phyloP scores from a whole-genome alignment of 2,888 invertebrate species.

The Synanthedon andrenaeformis region DNA sequence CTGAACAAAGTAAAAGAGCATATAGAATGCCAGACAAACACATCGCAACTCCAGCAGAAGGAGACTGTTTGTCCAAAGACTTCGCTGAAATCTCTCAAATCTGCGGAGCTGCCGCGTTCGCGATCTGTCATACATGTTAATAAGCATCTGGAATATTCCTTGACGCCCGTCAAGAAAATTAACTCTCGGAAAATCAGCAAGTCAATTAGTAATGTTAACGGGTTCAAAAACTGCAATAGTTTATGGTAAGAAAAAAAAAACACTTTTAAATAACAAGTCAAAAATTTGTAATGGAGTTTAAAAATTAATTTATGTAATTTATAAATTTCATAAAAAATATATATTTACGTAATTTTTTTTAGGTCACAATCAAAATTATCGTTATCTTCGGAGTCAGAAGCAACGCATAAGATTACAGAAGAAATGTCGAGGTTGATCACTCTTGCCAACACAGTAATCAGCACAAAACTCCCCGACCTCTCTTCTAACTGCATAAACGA shows the following conservation, averaged over 20 bases:
- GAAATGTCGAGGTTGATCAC: slow-evolving; percentile 58
- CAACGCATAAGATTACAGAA: slow-evolving; percentile 38
- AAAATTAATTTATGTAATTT: too few species aligned
- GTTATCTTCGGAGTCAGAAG: slow-evolving; percentile 14
- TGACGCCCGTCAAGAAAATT: slow-evolving; percentile 39
- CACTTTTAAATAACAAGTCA: background rate
- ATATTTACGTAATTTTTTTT: slow-evolving; percentile 14
- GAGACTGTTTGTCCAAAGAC: slow-evolving; percentile 20
- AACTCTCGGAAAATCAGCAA: slow-evolving; percentile 54
- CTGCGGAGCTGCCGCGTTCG: slow-evolving; percentile 49
- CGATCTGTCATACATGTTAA: slow-evolving; percentile 54
- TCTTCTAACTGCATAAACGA: slow-evolving; percentile 32
- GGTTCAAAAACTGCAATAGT: slow-evolving; percentile 39
- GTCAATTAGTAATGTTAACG: slow-evolving; percentile 57
- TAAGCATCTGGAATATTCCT: slow-evolving; percentile 38
- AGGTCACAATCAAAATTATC: slow-evolving; percentile 52
- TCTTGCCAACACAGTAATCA: slow-evolving; percentile 62
- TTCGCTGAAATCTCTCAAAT: slow-evolving; percentile 27
- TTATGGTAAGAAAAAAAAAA: slow-evolving; percentile 33
- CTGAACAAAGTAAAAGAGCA: slow-evolving; percentile 77
- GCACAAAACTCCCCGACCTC: slow-evolving; percentile 58
- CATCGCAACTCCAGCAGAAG: slow-evolving; percentile 17
- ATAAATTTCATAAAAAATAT: too few species aligned
- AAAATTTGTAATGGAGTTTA: too few species aligned
- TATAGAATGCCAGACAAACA: slow-evolving; percentile 43